Base-by-base conservation (phyloP, 1,140 invertebrate species). In the Atta colombica region DNA sequence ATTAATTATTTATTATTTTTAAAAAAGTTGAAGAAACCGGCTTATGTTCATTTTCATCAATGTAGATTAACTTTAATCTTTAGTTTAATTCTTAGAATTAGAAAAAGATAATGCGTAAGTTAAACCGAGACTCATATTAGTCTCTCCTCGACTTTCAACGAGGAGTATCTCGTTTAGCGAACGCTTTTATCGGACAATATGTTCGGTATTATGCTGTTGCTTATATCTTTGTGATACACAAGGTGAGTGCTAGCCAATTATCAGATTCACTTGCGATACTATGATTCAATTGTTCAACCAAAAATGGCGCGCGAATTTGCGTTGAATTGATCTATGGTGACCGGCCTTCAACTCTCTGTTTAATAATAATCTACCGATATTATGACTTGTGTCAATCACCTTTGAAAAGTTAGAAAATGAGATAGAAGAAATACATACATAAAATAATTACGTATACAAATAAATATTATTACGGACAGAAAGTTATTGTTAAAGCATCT, bases 221-320 rank as follows among this genome's bases (percentile, higher is more conserved):
- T 8, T 65, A 39, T 14, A 39, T 10, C 31, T 18, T 14, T 1
- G n/a, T 16, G 2, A 28, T 58, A 6, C 12, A 25, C 6, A 25
- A 35, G 16, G 75, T 45, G 25, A 77, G 60, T 45, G 77, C n/a
- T 39, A 49, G n/a, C 28, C 45, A 58, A 69, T 72, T 66, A 88
- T 72, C 71, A 78, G 72, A 75, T 87, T 45, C n/a, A 14, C 53
- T 39, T 12, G 16, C 35, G 35, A 28, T 45, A 85, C n/a, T 66
- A 31, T 6, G 65, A 49, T 85, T 85, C 80, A 66, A 90, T 91
- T 89, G 87, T 90, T 74, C 31, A 10, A 4, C 80, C 87, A 60
- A 89, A 91, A 91, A 91, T 63, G 89, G 90, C 16, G 28, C 12
- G 69, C n/a, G 45, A 65, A 91, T 91, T 91, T 91, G 85, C 90